Evolutionary conservation across 1,140 invertebrate genomes (phyloP).

Genomic region (Drosophila aff.): DNA sequence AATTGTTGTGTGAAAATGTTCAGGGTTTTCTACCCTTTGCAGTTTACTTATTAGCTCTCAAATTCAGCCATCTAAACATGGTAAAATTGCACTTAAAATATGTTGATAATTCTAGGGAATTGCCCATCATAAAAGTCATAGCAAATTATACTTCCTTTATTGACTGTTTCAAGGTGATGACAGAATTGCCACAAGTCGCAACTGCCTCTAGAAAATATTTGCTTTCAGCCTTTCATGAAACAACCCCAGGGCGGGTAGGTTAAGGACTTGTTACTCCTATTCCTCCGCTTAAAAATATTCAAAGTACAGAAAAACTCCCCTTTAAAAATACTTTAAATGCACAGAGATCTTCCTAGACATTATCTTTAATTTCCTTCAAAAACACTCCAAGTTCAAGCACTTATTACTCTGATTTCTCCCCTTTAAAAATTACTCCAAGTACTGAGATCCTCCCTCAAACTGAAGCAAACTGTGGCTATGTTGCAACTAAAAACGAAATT

Average conservation of each 20-base stretch:
- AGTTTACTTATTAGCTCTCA: background rate
- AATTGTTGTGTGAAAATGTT: background rate
- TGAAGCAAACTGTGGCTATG: background rate
- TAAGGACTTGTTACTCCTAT: background rate
- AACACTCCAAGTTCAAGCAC: too few relatives aligned
- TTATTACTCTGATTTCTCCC: too few relatives aligned
- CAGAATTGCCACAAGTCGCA: background rate
- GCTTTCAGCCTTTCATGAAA: background rate
- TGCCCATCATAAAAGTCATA: background rate
- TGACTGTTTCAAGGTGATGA: slow-evolving; percentile 3
- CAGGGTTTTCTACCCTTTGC: background rate
- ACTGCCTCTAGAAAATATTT: slow-evolving; percentile 12
- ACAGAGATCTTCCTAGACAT: too few relatives aligned
- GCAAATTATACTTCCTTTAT: background rate
- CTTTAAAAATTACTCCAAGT: too few relatives aligned
- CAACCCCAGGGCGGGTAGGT: background rate
- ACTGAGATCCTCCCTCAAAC: background rate
- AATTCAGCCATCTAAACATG: background rate
- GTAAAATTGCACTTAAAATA: background rate
- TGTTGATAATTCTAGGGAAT: too few relatives aligned
- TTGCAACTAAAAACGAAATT: slow-evolving; percentile 11
- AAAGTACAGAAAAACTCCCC: background rate
- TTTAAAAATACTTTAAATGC: too few relatives aligned
- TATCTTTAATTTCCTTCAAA: too few relatives aligned
- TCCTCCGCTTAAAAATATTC: too few relatives aligned